These are phyloP conservation scores for Scaptodrosophila latifasciaeformis DNA, from an alignment of 2,888 invertebrate genomes.

Conservation along the genomic window DNA sequence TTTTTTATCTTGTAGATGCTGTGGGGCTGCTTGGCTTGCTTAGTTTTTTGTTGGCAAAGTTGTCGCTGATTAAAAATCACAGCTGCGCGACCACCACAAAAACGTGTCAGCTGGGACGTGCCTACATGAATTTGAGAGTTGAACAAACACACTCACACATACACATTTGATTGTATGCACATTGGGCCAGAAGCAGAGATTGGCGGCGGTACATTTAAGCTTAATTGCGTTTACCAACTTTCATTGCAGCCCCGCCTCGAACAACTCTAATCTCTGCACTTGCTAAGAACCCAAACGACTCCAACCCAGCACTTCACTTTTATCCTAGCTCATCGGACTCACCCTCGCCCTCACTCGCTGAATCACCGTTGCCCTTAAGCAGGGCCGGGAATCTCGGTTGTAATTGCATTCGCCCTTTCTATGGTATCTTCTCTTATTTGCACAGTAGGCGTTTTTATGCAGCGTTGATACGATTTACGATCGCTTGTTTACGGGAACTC, in stretches of 20 bases:
- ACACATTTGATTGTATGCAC: slow-evolving; percentile 1
- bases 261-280: neutral
- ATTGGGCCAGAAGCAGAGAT: neutral
- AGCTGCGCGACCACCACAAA: slow-evolving; percentile 4
- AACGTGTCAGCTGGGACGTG: slow-evolving; percentile 10
- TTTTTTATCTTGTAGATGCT: too few species aligned
- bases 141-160: neutral
- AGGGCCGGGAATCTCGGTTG: neutral
- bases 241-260: slow-evolving; percentile 5
- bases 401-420: slow-evolving; percentile 35
- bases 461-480: slow-evolving; percentile 30
- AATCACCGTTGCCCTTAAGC: neutral
- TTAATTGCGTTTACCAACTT: slow-evolving; percentile 20
- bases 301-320: neutral
- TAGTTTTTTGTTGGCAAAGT: slow-evolving; percentile 5
- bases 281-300: neutral
- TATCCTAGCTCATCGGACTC: neutral
- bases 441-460: slow-evolving; percentile 25
- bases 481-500: neutral
- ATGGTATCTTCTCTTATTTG: slow-evolving; percentile 13
- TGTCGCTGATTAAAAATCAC: slow-evolving; percentile 12
- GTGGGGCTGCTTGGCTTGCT: too few species aligned
- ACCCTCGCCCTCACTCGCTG: neutral
- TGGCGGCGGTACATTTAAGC: slow-evolving; percentile 14
- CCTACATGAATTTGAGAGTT: neutral